These are phyloP conservation scores for Melikaiella ostensackeni DNA, from an alignment of 2,888 invertebrate species.

Conservation along the genomic window DNA sequence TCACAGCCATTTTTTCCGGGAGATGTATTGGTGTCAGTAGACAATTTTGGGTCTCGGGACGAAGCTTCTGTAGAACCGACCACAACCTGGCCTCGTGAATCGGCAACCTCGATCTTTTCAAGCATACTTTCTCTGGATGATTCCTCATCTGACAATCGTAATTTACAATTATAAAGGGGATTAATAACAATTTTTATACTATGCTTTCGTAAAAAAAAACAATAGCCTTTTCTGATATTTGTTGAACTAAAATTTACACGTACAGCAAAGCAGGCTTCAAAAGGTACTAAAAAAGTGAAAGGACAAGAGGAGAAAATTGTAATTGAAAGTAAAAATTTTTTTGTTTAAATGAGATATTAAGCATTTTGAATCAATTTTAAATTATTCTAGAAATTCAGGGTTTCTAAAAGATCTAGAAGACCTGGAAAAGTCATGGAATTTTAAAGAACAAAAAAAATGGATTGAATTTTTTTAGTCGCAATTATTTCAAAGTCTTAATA, in stretches of 20 bases:
- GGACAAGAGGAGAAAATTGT: background rate
- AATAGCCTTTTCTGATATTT: background rate
- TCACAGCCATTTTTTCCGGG: constrained; percentile 9
- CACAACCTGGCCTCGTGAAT: background rate
- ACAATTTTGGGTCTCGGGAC: background rate
- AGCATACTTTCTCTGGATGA: background rate
- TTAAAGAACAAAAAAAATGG: no score
- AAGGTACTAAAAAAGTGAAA: background rate
- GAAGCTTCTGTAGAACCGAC: background rate
- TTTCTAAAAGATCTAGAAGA: no score
- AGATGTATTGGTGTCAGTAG: background rate
- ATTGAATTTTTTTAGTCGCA: no score
- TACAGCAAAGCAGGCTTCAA: background rate
- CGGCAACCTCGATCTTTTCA: background rate
- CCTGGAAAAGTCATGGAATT: no score
- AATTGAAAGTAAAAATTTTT: no score
- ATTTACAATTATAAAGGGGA: background rate
- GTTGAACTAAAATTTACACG: background rate
- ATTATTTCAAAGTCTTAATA: no score
- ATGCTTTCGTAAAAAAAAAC: background rate
- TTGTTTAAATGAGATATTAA: no score
- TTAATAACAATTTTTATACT: background rate
- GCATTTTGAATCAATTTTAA: no score
- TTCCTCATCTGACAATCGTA: background rate
- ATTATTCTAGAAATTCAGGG: no score